Conservation (phyloP, 1,140 invertebrate genomes). For the Galendromus occidentalis region DNA sequence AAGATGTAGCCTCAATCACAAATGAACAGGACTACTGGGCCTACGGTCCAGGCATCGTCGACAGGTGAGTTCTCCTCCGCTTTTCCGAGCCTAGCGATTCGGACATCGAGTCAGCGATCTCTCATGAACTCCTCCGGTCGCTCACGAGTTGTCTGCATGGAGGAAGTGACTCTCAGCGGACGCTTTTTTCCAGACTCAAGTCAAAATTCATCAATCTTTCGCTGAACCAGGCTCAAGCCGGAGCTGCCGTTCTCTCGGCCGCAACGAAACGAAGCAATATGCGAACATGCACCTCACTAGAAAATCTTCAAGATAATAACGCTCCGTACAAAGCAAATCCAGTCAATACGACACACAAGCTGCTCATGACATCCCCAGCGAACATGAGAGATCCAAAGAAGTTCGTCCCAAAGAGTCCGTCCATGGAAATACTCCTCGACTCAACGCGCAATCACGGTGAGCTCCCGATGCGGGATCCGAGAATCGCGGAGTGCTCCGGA, state of each 20-base stretch:
- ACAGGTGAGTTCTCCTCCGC: too few relatives aligned
- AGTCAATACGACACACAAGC: background rate
- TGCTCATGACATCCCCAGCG: background rate
- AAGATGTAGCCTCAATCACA: slow-evolving; percentile 3
- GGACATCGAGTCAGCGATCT: too few relatives aligned
- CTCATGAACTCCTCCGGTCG: too few relatives aligned
- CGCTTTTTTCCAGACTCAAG: background rate
- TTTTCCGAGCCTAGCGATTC: too few relatives aligned
- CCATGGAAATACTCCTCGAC: slow-evolving; percentile 1
- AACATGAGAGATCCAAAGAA: background rate
- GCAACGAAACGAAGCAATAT: background rate
- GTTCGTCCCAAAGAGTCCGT: background rate
- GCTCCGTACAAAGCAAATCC: background rate
- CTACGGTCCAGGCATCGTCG: slow-evolving; percentile 1
- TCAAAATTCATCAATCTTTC: slow-evolving; percentile 10
- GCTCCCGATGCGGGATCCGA: too few relatives aligned
- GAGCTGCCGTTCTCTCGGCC: background rate
- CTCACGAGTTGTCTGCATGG: too few relatives aligned
- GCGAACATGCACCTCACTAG: background rate
- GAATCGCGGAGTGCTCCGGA: too few relatives aligned
- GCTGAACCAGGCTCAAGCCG: background rate
- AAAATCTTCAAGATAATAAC: background rate
- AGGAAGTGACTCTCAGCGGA: too few relatives aligned
- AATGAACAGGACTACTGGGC: slow-evolving; percentile 7
- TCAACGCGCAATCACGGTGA: background rate